phyloP scores from a whole-genome alignment of 2,113 vertebrate species.

The Corvus moneduloides region DNA sequence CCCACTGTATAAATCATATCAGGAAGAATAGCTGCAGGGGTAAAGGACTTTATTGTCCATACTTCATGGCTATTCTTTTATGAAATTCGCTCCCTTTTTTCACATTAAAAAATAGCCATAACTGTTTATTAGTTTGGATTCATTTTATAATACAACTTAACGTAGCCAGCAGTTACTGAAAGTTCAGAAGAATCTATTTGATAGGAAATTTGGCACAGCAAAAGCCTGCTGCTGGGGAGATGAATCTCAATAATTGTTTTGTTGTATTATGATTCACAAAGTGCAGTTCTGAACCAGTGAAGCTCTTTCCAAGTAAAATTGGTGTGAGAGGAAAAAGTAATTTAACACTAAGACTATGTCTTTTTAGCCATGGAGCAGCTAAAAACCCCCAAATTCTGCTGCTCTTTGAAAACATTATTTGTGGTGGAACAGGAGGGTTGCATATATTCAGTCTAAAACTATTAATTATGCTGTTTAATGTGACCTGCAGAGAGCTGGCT shows the following conservation, averaged over 20 bases:
- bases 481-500: constrained; percentile 58
- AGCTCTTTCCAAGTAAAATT: neutral
- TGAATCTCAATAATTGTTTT: neutral
- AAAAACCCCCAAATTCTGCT: neutral
- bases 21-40: neutral
- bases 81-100: neutral
- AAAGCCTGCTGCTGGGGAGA: neutral
- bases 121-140: neutral
- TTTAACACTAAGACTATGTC: neutral
- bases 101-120: neutral
- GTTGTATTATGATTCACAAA: neutral
- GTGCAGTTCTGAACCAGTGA: neutral
- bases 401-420: neutral
- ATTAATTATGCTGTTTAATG: constrained; percentile 62
- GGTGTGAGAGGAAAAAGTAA: neutral
- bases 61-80: neutral
- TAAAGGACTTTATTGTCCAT: neutral
- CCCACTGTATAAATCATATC: neutral
- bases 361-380: neutral
- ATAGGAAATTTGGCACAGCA: neutral
- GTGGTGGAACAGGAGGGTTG: neutral
- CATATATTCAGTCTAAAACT: constrained; percentile 16
- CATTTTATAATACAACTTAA: neutral
- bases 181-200: neutral
- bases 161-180: neutral